phyloP scores from a whole-genome alignment of 2,888 invertebrate genomes.

The Cyclophora albipunctata region DNA sequence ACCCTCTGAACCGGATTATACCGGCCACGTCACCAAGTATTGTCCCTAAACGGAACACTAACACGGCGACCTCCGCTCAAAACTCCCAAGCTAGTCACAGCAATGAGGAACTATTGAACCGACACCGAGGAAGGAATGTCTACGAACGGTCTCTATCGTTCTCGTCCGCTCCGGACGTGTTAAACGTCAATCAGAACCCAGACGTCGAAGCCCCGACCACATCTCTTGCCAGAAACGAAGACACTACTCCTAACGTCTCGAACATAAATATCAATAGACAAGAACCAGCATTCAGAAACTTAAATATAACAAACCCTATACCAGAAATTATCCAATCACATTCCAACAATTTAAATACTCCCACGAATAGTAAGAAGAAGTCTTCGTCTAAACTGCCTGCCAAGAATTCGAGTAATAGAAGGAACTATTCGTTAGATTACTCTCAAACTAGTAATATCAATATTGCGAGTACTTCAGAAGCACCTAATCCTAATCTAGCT shows the following conservation, averaged over 20 bases:
- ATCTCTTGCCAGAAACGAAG: conserved; percentile 34
- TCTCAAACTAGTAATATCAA: conserved; percentile 61
- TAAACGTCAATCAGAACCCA: conserved; percentile 69
- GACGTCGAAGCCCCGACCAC: conserved; percentile 28
- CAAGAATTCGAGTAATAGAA: conserved; percentile 55
- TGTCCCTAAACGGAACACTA: conserved; percentile 56
- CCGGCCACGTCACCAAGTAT: conserved; percentile 42
- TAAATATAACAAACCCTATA: conserved; percentile 57
- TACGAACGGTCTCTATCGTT: conserved; percentile 63
- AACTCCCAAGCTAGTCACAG: conserved; percentile 22
- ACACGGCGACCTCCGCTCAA: conserved; percentile 30
- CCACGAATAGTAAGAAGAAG: conserved; percentile 54
- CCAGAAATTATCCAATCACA: conserved; percentile 65
- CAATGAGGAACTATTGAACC: conserved; percentile 27
- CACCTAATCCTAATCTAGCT: conserved; percentile 59
- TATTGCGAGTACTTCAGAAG: conserved; percentile 52
- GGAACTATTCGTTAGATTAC: conserved; percentile 53
- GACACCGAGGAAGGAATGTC: conserved; percentile 43
- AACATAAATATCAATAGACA: conserved; percentile 51
- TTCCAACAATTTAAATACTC: conserved; percentile 56
- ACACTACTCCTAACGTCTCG: conserved; percentile 22
- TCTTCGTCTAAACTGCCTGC: conserved; percentile 66
- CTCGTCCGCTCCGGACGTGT: conserved; percentile 74
- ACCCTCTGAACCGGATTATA: conserved; percentile 54
- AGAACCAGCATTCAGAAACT: conserved; percentile 45